Conservation (phyloP, 2,797 vertebrate genomes). For the Peromyscus attwateri region DNA sequence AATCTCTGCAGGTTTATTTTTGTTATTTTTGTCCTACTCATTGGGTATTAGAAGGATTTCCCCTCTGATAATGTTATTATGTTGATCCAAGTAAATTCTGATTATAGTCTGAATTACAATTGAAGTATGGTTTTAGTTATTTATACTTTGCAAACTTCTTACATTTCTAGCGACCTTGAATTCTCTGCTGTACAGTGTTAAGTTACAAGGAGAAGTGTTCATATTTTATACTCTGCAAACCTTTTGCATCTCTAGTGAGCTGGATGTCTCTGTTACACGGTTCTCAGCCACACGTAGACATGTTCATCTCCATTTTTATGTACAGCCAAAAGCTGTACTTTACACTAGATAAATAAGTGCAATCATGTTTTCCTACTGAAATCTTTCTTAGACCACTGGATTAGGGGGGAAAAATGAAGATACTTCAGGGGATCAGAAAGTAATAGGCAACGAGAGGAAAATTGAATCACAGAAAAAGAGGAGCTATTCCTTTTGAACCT, state of each 20-base stretch:
- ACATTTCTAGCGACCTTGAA: slow-evolving; percentile 54
- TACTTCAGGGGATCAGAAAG: slow-evolving; percentile 78
- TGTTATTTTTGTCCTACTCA: not conserved
- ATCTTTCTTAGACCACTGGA: slow-evolving; percentile 74
- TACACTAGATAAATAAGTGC: slow-evolving; percentile 69
- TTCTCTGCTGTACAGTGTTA: not conserved
- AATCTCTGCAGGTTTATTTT: not conserved
- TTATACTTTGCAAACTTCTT: slow-evolving; percentile 1
- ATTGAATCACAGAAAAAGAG: slow-evolving; percentile 77
- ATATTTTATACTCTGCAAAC: not conserved
- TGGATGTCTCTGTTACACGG: slow-evolving; percentile 44
- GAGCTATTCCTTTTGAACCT: slow-evolving; percentile 77
- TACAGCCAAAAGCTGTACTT: slow-evolving; percentile 64
- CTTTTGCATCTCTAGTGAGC: slow-evolving; percentile 40
- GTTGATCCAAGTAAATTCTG: slow-evolving; percentile 17
- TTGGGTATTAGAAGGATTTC: not conserved
- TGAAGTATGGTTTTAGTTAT: slow-evolving; percentile 16
- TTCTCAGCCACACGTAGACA: slow-evolving; percentile 32
- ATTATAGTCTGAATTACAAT: slow-evolving; percentile 35
- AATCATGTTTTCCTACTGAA: slow-evolving; percentile 68
- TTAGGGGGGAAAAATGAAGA: slow-evolving; percentile 73
- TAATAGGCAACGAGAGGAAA: slow-evolving; percentile 80
- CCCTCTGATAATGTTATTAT: slow-evolving; percentile 1
- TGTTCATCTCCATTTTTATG: slow-evolving; percentile 54
- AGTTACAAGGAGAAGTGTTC: slow-evolving; percentile 30